phyloP scores from a whole-genome alignment of 2,888 invertebrate genomes.

The Octodonta nipae region DNA sequence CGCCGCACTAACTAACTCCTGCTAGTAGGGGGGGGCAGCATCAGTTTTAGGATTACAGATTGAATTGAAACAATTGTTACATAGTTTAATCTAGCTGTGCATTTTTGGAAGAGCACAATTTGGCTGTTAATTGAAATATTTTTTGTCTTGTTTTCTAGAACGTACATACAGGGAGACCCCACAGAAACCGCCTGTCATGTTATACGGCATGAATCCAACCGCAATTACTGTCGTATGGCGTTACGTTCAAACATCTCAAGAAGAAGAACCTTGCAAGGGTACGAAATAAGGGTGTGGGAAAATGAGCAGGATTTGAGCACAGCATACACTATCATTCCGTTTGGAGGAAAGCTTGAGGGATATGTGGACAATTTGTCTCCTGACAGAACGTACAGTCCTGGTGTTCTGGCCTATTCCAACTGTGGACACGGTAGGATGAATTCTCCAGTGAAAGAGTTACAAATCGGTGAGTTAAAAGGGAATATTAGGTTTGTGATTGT shows the following conservation, averaged over 20 bases:
- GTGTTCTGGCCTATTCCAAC: conserved; percentile 84
- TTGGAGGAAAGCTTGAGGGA: conserved; percentile 67
- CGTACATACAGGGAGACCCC: conserved; percentile 84
- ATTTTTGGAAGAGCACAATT: too few relatives aligned
- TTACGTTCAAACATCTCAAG: conserved; percentile 77
- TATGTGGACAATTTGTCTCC: conserved; percentile 60
- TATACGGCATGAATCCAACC: conserved; percentile 70
- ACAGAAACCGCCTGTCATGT: conserved; percentile 83
- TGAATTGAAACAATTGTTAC: too few relatives aligned
- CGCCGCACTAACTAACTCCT: too few relatives aligned
- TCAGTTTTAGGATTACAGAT: too few relatives aligned
- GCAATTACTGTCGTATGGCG: conserved; percentile 84
- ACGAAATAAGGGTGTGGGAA: conserved; percentile 88
- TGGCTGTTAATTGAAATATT: conserved; percentile 1
- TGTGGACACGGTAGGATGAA: conserved; percentile 96
- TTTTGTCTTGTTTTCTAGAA: conserved; percentile 39
- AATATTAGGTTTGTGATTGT: too few relatives aligned
- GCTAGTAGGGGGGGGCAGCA: too few relatives aligned
- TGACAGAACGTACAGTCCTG: conserved; percentile 75
- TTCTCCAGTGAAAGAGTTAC: conserved; percentile 79
- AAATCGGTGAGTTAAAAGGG: conserved; percentile 53
- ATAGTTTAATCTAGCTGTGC: too few relatives aligned
- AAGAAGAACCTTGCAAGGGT: conserved; percentile 87
- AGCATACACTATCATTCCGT: conserved; percentile 67
- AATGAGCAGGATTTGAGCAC: conserved; percentile 86